Base-by-base conservation (phyloP, 2,888 invertebrate species). In the Noctua pronuba region DNA sequence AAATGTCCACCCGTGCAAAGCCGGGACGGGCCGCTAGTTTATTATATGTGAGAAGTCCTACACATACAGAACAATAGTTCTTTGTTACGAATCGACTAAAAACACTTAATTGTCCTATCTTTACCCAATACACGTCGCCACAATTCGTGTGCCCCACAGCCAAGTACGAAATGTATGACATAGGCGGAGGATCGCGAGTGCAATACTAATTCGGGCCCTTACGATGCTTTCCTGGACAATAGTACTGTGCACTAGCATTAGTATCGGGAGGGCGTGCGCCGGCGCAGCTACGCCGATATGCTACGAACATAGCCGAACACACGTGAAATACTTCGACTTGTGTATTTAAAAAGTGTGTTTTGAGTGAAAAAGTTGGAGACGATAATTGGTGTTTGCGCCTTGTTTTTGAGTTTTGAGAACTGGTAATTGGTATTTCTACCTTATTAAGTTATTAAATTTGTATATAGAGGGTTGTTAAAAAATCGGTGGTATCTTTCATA, bases 141-240 rank as follows among this genome's bases (percentile, higher is more conserved):
- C 82, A 38, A 85, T 84, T 88, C 55, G 70, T 85, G 89, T 73
- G 21, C 81, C 85, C 28, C 67, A 65, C 18, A 80, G 49, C 52
- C 38, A 78, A 79, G 80, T 80, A 75, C 80, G 41, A 77, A 76
- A 55, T 46, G 49, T 81, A 86, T 83, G 87, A 79, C 89, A 81
- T 83, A 84, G 80, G 80, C 82, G 72, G 77, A 70, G 79, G 77
- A 86, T 89, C 94, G 92, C 89, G 93, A 82, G 81, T 92, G 92
- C 90, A 92, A 94, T 95, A 94, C 93, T 91, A 95, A 95, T 95
- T 91, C 77, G 81, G 90, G 83, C 91, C 94, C 93, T 93, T 92
- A 92, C 89, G 85, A 84, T 88, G 91, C 92, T 93, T 94, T 95
- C 95, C 95, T 94, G 95, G 92, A 92, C 91, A 88, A 85, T 86